These are phyloP conservation scores for Pterocles orientalis DNA, from an alignment of 2,113 vertebrate species.

Conservation along the genomic window DNA sequence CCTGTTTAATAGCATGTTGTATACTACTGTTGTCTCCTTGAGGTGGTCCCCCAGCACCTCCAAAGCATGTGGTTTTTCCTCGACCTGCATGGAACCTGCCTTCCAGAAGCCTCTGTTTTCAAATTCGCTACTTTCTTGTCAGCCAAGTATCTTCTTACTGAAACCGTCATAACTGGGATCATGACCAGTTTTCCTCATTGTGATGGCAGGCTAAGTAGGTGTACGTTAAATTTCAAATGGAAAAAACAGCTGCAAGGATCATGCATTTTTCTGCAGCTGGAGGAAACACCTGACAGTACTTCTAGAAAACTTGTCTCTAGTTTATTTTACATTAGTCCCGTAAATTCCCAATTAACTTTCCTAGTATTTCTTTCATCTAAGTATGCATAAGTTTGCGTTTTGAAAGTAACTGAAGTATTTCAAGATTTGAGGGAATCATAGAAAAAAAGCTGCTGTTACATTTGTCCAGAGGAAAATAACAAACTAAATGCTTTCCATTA, in stretches of 20 bases:
- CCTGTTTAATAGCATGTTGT: not conserved
- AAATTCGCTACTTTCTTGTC: not conserved
- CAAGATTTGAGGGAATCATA: not conserved
- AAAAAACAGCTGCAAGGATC: not conserved
- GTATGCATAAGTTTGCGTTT: not conserved
- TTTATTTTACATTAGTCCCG: not conserved
- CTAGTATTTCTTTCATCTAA: not conserved
- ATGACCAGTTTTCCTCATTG: not conserved
- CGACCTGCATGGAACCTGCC: not conserved
- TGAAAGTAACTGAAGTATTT: not conserved
- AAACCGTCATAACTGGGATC: not conserved
- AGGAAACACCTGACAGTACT: not conserved
- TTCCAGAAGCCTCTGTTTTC: not conserved
- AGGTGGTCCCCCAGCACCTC: not conserved
- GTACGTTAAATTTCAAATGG: not conserved
- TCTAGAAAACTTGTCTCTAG: not conserved
- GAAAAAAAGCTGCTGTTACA: not conserved
- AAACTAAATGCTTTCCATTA: not conserved
- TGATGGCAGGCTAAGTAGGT: not conserved
- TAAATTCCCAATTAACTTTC: not conserved
- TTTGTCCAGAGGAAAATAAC: conserved; percentile 10
- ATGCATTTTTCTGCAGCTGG: not conserved
- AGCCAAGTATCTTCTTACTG: not conserved
- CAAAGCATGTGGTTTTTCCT: accelerated
- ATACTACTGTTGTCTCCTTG: not conserved